A percentile compares a stretch with the other conserved stretches of the same genome.
Conservation (phyloP, 2,113 vertebrate species). For the Etheostoma cragini region DNA sequence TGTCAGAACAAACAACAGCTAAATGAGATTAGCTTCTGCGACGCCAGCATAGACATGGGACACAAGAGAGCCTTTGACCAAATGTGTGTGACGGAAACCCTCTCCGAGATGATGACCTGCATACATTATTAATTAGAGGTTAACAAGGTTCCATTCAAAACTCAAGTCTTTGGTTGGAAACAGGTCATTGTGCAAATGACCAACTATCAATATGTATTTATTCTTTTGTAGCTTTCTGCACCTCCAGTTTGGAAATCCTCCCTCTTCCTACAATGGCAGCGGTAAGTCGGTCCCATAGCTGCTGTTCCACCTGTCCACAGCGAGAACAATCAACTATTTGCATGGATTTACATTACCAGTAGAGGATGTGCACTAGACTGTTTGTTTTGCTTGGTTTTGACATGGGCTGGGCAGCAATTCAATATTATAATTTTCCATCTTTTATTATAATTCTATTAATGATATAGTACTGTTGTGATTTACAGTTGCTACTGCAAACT, state of each 20-base stretch:
- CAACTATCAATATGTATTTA: background rate
- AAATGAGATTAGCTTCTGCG: constrained; percentile 44
- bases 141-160: constrained; percentile 33
- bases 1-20: constrained; percentile 41
- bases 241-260: constrained; percentile 45
- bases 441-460: background rate
- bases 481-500: background rate
- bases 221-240: constrained; percentile 56
- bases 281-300: constrained; percentile 67
- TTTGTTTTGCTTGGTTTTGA: background rate
- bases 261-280: constrained; percentile 79
- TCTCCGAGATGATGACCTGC: constrained; percentile 44
- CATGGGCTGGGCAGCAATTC: background rate
- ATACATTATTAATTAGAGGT: constrained; percentile 64
- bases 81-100: constrained; percentile 31
- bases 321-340: background rate
- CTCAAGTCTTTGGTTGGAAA: constrained; percentile 13
- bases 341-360: constrained; percentile 34
- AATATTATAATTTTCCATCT: background rate
- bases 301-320: background rate
- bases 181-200: background rate
- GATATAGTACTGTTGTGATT: background rate
- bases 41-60: background rate
- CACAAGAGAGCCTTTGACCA: constrained; percentile 16
- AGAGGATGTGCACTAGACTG: background rate